Percentiles rank a stretch among this genome's conserved stretches.
phyloP scores from a whole-genome alignment of 1,140 invertebrate species.

The Drosophila bocki region DNA sequence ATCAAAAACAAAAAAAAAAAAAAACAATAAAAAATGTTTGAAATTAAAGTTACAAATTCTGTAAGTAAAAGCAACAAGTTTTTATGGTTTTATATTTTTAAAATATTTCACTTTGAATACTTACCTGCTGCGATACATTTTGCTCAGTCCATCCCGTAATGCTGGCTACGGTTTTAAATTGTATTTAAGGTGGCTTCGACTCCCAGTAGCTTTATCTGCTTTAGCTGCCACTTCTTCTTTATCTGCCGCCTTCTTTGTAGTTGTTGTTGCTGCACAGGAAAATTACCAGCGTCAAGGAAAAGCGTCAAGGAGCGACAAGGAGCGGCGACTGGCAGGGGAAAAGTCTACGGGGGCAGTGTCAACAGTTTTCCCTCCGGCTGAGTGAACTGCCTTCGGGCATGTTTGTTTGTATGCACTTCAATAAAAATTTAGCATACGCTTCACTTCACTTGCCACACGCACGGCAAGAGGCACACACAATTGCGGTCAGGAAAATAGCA shows the following conservation, averaged over 20 bases:
- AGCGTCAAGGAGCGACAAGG: not conserved
- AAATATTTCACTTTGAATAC: not conserved
- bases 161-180: slow-evolving; percentile 42
- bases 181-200: slow-evolving; percentile 51
- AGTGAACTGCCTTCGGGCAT: slow-evolving; percentile 53
- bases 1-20: too few species aligned
- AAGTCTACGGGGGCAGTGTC: slow-evolving; percentile 44
- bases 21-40: too few species aligned
- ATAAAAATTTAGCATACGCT: slow-evolving; percentile 80
- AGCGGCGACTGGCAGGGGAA: not conserved
- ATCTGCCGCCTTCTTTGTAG: slow-evolving; percentile 12
- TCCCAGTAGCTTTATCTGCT: slow-evolving; percentile 20
- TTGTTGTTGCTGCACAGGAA: slow-evolving; percentile 37
- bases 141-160: not conserved
- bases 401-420: slow-evolving; percentile 79
- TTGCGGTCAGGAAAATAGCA: not conserved
- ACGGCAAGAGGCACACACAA: slow-evolving; percentile 9
- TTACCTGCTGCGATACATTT: not conserved
- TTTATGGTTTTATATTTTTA: not conserved
- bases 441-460: slow-evolving; percentile 72
- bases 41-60: not conserved
- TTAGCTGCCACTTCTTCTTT: slow-evolving; percentile 23
- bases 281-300: slow-evolving; percentile 58
- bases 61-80: not conserved
- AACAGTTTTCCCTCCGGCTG: slow-evolving; percentile 52